Base-by-base conservation (phyloP, 1,140 invertebrate genomes). In the Cataglyphis hispanica region DNA sequence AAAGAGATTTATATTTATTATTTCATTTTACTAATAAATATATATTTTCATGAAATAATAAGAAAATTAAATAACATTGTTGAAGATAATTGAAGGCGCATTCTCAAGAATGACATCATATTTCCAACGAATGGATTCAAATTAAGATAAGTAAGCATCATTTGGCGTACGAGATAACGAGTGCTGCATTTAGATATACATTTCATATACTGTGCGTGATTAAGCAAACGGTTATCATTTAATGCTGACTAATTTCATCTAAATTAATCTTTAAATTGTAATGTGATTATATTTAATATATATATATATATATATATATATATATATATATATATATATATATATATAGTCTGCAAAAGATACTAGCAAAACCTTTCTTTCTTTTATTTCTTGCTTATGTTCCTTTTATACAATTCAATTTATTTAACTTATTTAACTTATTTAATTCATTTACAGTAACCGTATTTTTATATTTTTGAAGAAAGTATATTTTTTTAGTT, bases 1-100 rank as follows among this genome's bases (percentile, higher is more conserved):
- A 64, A 43, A 40, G 16, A 40, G 16, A 40, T 27, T 58, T 34
- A 1, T 61, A 46, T n/a, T 22, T 58, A 40, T 58, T 10, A 27
- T 16, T 19, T n/a, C 27, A 50, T 56, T 56, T 43, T 27, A 40
- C 11, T 22, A 0, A 1, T 46, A 80, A 84, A 46, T 5, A 75
- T 5, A 75, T 64, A 64, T 76, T 84, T 76, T 64, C n/a, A 31
- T 43, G 7, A 5, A n/a, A 43, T 43, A 40, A 40, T n/a, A n/a
- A 37, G 13, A 11, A 77, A 7, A 19, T 78, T 34, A 78, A 8
- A 67, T 67, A 66, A 78, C 3, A 43, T 37, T 7, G 31, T 58
- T 56, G 34, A 43, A 43, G 16, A 37, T n/a, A 61, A 74, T 27
- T 63, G 43, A 19, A 75, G 8, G 4, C 34, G 6, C n/a, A 5